A percentile compares a stretch with the other conserved stretches of the same genome.
Conservation (phyloP, 64 coral and sea anemone species). For the Actinia tenebrosa region DNA sequence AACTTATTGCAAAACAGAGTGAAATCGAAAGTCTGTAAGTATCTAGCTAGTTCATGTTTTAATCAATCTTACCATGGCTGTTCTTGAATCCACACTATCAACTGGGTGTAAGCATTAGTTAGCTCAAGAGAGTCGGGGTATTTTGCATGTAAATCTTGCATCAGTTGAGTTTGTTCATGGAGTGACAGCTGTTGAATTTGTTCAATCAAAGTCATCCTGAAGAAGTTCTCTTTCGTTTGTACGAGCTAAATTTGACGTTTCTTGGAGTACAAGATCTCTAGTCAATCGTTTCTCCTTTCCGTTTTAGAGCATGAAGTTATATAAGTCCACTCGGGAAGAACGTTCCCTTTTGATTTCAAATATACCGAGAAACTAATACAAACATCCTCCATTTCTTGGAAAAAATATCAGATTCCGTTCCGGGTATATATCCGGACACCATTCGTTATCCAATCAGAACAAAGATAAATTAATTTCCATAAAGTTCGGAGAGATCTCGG, state of each 20-base stretch:
- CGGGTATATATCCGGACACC: not conserved
- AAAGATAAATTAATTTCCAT: not conserved
- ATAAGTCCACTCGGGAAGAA: not conserved
- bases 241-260: not conserved
- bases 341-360: not conserved
- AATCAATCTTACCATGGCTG: constrained; percentile 9
- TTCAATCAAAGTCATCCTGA: not conserved
- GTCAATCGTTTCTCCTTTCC: not conserved
- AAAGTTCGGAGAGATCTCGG: not conserved
- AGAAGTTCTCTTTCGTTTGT: not conserved
- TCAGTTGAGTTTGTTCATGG: not conserved
- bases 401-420: not conserved
- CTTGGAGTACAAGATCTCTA: not conserved
- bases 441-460: constrained; percentile 19
- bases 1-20: not conserved
- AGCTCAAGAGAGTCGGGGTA: constrained; percentile 1
- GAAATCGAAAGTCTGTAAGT: not conserved
- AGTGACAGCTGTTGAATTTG: constrained; percentile 3
- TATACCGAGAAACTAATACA: not conserved
- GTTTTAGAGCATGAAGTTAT: not conserved
- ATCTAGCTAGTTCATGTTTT: no score
- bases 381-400: constrained; percentile 17
- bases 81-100: constrained; percentile 12
- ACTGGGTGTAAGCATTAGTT: constrained; percentile 12
- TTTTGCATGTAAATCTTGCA: constrained; percentile 19